These are phyloP conservation scores for Amniataba percoides DNA, from an alignment of 2,797 vertebrate species.

Conservation along the genomic window DNA sequence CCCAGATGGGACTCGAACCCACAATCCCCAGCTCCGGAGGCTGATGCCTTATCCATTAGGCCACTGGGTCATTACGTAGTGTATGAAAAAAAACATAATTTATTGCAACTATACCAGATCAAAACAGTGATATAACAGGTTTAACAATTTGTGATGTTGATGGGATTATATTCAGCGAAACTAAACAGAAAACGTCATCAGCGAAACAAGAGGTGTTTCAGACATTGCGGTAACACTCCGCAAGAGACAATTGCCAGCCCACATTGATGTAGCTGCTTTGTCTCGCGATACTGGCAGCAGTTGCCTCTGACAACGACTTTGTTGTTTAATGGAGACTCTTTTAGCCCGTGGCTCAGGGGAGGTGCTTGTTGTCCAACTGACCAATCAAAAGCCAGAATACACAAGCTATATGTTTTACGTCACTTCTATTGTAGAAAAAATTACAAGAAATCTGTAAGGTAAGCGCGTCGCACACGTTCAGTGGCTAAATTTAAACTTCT, in stretches of 20 bases:
- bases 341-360: constrained; percentile 77
- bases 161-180: accelerated
- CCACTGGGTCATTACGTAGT: constrained; percentile 86
- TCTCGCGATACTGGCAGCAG: constrained; percentile 74
- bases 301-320: constrained; percentile 65
- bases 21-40: constrained; percentile 88
- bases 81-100: accelerated
- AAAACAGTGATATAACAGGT: accelerated
- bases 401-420: constrained; percentile 69
- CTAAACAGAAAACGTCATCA: not conserved
- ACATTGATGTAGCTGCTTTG: not conserved
- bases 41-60: constrained; percentile 90
- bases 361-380: constrained; percentile 80
- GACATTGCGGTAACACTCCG: not conserved
- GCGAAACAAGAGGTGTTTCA: accelerated
- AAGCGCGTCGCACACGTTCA: constrained; percentile 39
- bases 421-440: constrained; percentile 16
- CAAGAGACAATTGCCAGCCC: not conserved
- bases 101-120: not conserved
- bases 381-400: constrained; percentile 83
- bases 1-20: constrained; percentile 89
- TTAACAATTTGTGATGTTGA: accelerated
- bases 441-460: constrained; percentile 49
- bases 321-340: constrained; percentile 67
- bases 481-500: not conserved